Evolutionary conservation across 2,888 invertebrate species (phyloP), one percentile per base, ranked within the genome.

Genomic region (Diploptera punctata): DNA sequence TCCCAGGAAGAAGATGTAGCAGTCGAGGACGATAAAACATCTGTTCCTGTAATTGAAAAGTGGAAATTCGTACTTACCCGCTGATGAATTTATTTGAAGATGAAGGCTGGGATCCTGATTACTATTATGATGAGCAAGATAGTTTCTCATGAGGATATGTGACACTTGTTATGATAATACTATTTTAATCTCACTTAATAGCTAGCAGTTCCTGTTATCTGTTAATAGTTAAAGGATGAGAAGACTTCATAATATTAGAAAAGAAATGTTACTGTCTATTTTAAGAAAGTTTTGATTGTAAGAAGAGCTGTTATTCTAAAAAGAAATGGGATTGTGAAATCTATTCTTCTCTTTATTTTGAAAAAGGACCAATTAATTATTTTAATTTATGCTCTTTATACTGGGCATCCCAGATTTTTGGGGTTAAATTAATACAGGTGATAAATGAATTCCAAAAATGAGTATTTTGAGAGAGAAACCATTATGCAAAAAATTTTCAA

Each of bases 121-220:
- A 29, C 24, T 69, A 38, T n/a, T 68, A 54, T 29, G 54, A 69
- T 18, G 69, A 69, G 16, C 44, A 69, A 69, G 60, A 69, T 29
- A 69, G 69, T 24, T 69, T 69, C 31, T 69, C 69, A 44, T 69
- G 69, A 69, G 49, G 47, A 13, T 19, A 16, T 19, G 43, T 24
- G 16, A 10, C 9, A 19, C 7, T 60, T 29, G 18, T 60, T 60
- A n/a, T 60, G 31, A 31, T n/a, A 52, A 52, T 13, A 24, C 19
- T 18, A 21, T 24, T 13, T n/a, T n/a, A n/a, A 3, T 52, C 21
- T 49, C 9, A 49, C 18, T 18, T 2, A 49, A 9, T 38, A 49
- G 49, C 1, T 21, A 38, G 43, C 38, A 62, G 62, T 62, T 62
- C 62, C 62, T 62, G 38, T 19, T 43, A 33, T 62, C 13, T 60